phyloP scores from a whole-genome alignment of 2,797 vertebrate species.

The Peromyscus aztecus region DNA sequence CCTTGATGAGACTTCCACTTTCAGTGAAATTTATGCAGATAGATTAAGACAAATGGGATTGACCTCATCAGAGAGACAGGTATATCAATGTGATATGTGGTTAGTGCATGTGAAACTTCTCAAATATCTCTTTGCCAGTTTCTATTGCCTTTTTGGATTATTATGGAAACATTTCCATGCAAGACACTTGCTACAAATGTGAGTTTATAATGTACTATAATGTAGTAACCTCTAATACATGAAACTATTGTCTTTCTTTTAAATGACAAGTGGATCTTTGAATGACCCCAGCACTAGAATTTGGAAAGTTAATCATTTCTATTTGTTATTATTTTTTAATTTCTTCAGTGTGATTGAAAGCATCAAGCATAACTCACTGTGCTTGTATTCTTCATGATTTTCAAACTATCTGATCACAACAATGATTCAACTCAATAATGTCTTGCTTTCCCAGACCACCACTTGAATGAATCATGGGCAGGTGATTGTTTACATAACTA shows the following conservation, averaged over 20 bases:
- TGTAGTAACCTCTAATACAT: background rate
- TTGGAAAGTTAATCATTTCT: background rate
- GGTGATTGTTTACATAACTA: background rate
- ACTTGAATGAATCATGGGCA: background rate
- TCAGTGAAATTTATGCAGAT: background rate
- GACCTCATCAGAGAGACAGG: background rate
- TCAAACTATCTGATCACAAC: background rate
- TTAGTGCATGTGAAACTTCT: background rate
- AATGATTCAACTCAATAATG: slow-evolving; percentile 4
- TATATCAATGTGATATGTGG: background rate
- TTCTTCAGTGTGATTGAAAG: background rate
- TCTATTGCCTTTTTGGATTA: background rate
- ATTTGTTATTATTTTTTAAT: slow-evolving; percentile 11
- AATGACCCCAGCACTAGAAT: background rate
- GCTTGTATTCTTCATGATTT: background rate
- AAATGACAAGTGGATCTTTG: background rate
- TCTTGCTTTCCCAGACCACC: background rate
- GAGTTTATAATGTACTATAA: background rate
- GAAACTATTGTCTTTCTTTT: background rate
- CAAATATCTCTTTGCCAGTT: background rate
- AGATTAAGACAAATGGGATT: background rate
- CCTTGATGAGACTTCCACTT: background rate
- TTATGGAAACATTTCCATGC: background rate
- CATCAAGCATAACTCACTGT: background rate
- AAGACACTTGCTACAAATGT: background rate